Conservation (phyloP, 1,140 invertebrate genomes). For the Oedothorax gibbosus region DNA sequence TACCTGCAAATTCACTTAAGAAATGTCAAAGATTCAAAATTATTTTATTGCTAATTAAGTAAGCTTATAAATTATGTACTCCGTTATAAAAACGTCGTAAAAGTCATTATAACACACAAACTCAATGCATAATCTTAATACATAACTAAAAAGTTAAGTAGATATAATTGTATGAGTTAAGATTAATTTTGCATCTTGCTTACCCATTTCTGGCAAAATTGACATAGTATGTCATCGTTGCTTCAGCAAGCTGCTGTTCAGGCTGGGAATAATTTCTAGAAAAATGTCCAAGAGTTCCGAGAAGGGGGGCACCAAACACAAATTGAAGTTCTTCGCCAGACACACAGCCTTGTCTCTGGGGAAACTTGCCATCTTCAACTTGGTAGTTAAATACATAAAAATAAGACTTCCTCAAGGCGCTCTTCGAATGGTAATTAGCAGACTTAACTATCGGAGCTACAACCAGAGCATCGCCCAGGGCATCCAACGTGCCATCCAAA, state of each 20-base stretch:
- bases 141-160: no score
- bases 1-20: no score
- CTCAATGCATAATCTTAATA: no score
- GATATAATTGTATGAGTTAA: no score
- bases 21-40: no score
- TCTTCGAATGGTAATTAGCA: slow-evolving; percentile 81
- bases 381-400: slow-evolving; percentile 90
- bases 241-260: slow-evolving; percentile 89
- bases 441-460: slow-evolving; percentile 92
- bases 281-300: slow-evolving; percentile 84
- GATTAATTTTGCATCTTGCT: slow-evolving; percentile 35
- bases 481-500: slow-evolving; percentile 76
- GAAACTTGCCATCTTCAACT: slow-evolving; percentile 83
- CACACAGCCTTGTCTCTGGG: slow-evolving; percentile 85
- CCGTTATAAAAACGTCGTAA: no score
- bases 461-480: slow-evolving; percentile 66
- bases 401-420: slow-evolving; percentile 82
- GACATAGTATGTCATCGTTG: slow-evolving; percentile 93
- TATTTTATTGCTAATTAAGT: no score
- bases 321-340: slow-evolving; percentile 94
- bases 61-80: no score
- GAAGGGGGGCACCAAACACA: slow-evolving; percentile 84
- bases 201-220: slow-evolving; percentile 98
- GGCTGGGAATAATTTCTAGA: slow-evolving; percentile 89
- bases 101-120: no score